phyloP scores from a whole-genome alignment of 2,888 invertebrate genomes.

The Neoaliturus tenellus region DNA sequence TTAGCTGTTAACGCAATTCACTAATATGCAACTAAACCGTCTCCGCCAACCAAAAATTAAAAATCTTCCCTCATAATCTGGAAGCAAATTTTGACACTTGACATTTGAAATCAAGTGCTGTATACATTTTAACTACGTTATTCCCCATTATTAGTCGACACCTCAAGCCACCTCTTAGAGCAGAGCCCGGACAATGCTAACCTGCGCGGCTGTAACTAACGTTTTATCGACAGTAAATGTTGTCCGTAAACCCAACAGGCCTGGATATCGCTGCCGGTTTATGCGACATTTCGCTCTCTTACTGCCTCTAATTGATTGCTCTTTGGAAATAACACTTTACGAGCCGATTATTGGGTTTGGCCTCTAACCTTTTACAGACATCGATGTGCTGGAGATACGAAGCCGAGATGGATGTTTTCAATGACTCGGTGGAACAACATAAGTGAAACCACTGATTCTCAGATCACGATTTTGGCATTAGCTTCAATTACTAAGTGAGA shows the following conservation, averaged over 20 bases:
- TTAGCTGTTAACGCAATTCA: too few relatives aligned
- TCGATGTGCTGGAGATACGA: not conserved
- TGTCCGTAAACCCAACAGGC: not conserved
- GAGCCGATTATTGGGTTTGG: not conserved
- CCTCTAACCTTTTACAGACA: not conserved
- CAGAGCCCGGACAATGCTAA: not conserved
- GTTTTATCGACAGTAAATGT: not conserved
- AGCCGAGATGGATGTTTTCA: not conserved
- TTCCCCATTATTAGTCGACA: not conserved
- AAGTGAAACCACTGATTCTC: not conserved
- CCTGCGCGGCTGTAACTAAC: not conserved
- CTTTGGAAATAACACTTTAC: not conserved
- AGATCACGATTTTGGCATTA: not conserved
- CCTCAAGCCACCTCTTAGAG: not conserved
- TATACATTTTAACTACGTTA: too few relatives aligned
- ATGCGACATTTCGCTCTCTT: constrained; percentile 5
- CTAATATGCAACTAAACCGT: too few relatives aligned
- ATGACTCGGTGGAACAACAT: not conserved
- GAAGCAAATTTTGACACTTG: too few relatives aligned
- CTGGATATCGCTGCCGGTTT: not conserved
- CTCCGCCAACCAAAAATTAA: too few relatives aligned
- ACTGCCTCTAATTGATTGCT: not conserved
- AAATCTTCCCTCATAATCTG: too few relatives aligned
- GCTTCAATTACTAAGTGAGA: not conserved
- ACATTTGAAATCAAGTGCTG: too few relatives aligned